Conservation (phyloP, 2,113 vertebrate genomes). For the Microcebus tavaratra region DNA sequence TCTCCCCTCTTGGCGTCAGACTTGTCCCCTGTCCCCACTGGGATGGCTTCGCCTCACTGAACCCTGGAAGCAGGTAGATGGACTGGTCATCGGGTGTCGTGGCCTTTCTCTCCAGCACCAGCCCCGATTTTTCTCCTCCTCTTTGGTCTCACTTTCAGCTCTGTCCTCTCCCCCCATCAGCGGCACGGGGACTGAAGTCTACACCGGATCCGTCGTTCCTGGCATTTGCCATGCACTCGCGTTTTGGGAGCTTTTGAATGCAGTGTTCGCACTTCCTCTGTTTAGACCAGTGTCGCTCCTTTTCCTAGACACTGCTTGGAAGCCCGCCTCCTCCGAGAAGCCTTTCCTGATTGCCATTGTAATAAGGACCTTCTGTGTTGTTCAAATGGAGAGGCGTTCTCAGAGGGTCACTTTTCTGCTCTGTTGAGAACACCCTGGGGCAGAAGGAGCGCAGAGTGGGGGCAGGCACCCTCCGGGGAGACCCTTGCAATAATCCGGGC, state of each 20-base stretch:
- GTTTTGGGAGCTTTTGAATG: neutral
- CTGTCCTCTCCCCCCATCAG: accelerated
- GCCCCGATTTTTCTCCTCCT: neutral
- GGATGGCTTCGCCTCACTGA: neutral
- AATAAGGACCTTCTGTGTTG: neutral
- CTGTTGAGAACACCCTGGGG: neutral
- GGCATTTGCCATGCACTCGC: neutral
- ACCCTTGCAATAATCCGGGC: neutral
- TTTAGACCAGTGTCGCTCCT: neutral
- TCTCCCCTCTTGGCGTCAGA: neutral
- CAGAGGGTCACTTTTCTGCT: neutral
- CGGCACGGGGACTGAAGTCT: neutral
- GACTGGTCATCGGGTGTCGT: too few relatives aligned
- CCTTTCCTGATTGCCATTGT: neutral
- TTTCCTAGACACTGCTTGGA: neutral
- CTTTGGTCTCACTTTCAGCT: neutral
- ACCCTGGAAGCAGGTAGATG: neutral
- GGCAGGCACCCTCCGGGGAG: neutral
- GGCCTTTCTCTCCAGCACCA: neutral
- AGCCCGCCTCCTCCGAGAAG: neutral
- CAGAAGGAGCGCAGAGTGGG: too few relatives aligned
- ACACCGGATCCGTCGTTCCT: neutral
- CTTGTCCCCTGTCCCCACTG: neutral
- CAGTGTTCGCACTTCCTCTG: neutral
- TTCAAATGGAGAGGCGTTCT: neutral